Base-by-base conservation (phyloP, 2,113 vertebrate species). In the Eptesicus fuscus region DNA sequence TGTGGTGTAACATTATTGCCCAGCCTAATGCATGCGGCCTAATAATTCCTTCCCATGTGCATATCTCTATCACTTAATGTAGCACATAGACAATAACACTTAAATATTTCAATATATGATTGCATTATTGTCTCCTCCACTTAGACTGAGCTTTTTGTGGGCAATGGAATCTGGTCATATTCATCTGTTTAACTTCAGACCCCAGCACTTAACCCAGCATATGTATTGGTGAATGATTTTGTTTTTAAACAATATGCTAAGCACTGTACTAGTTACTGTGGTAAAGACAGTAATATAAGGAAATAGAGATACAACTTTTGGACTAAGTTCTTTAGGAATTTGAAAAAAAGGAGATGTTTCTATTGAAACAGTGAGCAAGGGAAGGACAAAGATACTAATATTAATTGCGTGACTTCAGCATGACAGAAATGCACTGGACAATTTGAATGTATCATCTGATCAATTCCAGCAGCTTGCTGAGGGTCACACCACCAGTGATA, bases 81-180 rank as follows among this genome's bases (percentile, higher is more conserved):
- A 95, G 42, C 42, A 84, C 37, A 42, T 9, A 49, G 65, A 82
- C 44, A 84, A 25, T 88, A 71, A 77, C 78, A 84, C 70, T 56
- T 90, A 91, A 88, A 93, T 17, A 79, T 32, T 89, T 86, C 74
- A 91, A 44, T 40, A 83, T 79, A 32, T 47, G 49, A 32, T 88
- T 83, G 4, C 20, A 20, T 94, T 63, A 25, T 47, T 88, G 9
- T 86, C 49, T 92, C 14, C 47, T 51, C 13, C 7, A 76, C 23
- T 79, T 77, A 90, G 37, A 86, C 74, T 91, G 47, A 89, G 63
- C 74, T 77, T 77, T 71, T 53, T 95, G 25, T 51, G 20, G 63
- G 20, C 67, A 37, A 0, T 71, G 25, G 10, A 47, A 63, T 76
- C 23, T 87, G 83, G 9, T 83, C 56, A 5, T 63, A 30, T 40